Evolutionary conservation across 2,888 invertebrate species (phyloP), one percentile per base, ranked within the genome.

Genomic region (Diplazon laetatorius): DNA sequence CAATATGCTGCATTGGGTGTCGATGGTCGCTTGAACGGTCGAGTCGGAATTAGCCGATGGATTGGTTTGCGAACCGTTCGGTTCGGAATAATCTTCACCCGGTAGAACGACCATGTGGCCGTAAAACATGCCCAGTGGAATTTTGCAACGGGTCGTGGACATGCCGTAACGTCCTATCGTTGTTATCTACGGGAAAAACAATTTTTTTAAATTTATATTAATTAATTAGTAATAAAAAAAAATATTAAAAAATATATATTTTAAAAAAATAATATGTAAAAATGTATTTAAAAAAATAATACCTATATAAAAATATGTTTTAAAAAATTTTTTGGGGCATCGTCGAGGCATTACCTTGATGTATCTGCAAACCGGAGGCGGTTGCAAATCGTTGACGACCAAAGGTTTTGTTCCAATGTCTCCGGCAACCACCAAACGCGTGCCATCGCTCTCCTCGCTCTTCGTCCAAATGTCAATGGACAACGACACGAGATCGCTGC

Each of bases 81-180:
- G 82, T 63, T 92, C 92, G 1, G 88, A 87, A 18, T 92, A 92
- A 79, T 92, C 89, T 87, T 93, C 92, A 70, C 92, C 92, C 0
- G 92, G 92, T 60, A 97, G 92, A 74, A 96, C 94, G 1, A 96
- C 95, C 46, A 97, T 94, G 90, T 98, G 97, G 0, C 98, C 98
- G 89, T 97, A 98, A 91, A 98, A 98, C 91, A 95, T 95, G n/a
- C 98, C 98, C 42, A 98, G 92, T 0, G 98, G 97, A 80, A 98
- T 97, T 91, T 96, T 95, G 87, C 97, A 97, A 84, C 97, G 94
- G 70, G 97, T 96, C 0, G 97, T 95, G 22, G 97, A 95, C 96
- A 97, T 97, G 55, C 97, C 97, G 88, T 97, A 97, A 10, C 97
- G 94, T 9, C 97, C 98, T 83, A 97, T 97, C 0, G 96, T 96